These are phyloP conservation scores for Cathartes aura DNA, from an alignment of 2,113 vertebrate genomes.

Conservation along the genomic window DNA sequence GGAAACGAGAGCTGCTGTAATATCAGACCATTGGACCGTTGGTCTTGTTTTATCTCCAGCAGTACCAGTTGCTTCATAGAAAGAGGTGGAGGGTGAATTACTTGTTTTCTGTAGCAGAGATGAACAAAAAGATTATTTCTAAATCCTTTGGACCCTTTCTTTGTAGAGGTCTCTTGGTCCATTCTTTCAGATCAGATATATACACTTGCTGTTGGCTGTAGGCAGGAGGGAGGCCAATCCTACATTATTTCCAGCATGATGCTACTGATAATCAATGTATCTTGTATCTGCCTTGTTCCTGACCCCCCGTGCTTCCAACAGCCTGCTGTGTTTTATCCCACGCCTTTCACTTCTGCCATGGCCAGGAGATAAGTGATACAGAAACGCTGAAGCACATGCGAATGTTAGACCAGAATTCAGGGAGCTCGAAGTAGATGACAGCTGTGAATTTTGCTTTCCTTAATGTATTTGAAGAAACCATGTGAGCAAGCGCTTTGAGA, in stretches of 20 bases:
- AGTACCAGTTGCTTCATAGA: neutral
- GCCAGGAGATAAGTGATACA: neutral
- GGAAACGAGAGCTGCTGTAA: neutral
- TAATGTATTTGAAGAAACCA: neutral
- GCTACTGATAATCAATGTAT: neutral
- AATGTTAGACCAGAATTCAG: neutral
- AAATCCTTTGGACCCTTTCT: neutral
- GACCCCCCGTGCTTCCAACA: neutral
- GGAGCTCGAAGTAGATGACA: neutral
- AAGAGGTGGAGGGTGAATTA: neutral
- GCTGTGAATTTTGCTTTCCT: neutral
- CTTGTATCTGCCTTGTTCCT: neutral
- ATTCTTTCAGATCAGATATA: neutral
- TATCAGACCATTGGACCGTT: neutral
- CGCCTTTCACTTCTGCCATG: neutral
- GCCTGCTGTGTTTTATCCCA: neutral
- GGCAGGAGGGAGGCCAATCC: neutral
- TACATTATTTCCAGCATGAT: neutral
- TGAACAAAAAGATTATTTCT: neutral
- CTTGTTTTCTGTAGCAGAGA: neutral
- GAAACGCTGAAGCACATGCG: neutral
- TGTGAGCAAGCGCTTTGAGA: neutral
- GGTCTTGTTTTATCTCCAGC: neutral
- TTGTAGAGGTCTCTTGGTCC: neutral
- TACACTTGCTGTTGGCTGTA: neutral